phyloP scores from a whole-genome alignment of 35 echinoderm and acorn worm genomes.

The Apostichopus californicus region DNA sequence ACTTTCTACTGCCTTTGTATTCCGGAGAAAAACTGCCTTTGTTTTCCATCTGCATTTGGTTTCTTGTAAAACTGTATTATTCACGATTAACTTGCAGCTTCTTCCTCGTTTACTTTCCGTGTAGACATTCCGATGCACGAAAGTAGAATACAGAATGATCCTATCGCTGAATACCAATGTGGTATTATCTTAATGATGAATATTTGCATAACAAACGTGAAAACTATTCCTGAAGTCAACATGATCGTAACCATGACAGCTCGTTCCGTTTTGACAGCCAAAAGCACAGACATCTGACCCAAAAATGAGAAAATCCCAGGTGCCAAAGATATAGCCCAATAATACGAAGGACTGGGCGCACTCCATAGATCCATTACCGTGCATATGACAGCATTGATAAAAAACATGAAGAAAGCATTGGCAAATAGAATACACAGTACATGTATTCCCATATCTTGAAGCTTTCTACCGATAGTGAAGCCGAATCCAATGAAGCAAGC shows the following conservation, averaged over 20 bases:
- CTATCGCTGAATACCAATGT: slow-evolving; percentile 33
- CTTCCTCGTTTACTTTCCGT: background rate
- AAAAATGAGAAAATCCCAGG: slow-evolving; percentile 38
- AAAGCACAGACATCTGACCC: slow-evolving; percentile 2
- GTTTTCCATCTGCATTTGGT: too few relatives aligned
- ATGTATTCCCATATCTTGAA: slow-evolving; percentile 2
- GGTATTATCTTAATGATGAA: slow-evolving; percentile 23
- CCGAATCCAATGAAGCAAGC: slow-evolving; percentile 7
- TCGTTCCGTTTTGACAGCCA: slow-evolving; percentile 30
- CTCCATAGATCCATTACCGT: slow-evolving; percentile 24
- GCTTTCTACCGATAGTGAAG: slow-evolving; percentile 6
- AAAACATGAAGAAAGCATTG: background rate
- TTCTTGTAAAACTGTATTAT: too few relatives aligned
- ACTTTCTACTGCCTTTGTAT: too few relatives aligned
- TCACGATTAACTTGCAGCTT: background rate
- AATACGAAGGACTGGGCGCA: background rate
- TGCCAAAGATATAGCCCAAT: slow-evolving; percentile 20
- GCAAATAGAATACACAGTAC: background rate
- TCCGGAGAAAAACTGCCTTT: too few relatives aligned
- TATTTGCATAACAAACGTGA: slow-evolving; percentile 48
- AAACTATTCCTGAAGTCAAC: slow-evolving; percentile 24
- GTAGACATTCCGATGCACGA: slow-evolving; percentile 49
- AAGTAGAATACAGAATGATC: background rate
- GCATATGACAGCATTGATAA: background rate
- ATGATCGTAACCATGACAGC: slow-evolving; percentile 31